Evolutionary conservation across 2,113 vertebrate species (phyloP).

Genomic region (Limanda limanda): DNA sequence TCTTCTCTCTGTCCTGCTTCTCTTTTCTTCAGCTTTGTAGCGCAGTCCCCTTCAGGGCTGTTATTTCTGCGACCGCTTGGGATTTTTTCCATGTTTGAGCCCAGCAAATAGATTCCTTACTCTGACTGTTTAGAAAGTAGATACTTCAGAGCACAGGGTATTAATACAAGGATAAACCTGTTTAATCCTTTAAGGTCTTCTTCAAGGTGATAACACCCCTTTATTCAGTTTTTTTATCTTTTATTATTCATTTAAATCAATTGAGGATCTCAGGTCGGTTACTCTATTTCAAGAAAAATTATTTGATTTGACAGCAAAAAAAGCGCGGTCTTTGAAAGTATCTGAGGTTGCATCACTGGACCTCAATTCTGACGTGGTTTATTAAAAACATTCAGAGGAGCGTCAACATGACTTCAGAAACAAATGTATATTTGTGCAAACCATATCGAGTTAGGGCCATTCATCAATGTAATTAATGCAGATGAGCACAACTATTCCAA

Average conservation of each 20-base stretch:
- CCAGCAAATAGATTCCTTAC: conserved; percentile 32
- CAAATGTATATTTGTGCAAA: conserved; percentile 18
- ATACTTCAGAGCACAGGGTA: conserved; percentile 15
- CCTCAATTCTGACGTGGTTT: background rate
- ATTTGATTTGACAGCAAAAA: conserved; percentile 2
- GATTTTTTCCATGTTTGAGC: conserved; percentile 49
- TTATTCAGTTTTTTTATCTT: conserved; percentile 13
- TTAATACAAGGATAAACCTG: conserved; percentile 45
- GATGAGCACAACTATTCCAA: conserved; percentile 33
- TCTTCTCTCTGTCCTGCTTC: conserved; percentile 44
- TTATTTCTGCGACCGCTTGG: conserved; percentile 48
- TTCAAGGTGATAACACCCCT: background rate
- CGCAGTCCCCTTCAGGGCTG: conserved; percentile 43
- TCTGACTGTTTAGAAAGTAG: conserved; percentile 36
- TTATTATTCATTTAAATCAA: background rate
- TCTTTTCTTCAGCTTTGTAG: conserved; percentile 51
- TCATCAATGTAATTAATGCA: conserved; percentile 43
- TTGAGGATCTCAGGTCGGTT: background rate
- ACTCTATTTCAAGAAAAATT: conserved; percentile 4
- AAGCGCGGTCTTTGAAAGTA: background rate
- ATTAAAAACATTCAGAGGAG: conserved; percentile 2
- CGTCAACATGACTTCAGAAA: background rate
- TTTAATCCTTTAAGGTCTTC: conserved; percentile 22
- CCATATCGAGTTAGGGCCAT: conserved; percentile 19
- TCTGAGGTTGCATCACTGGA: background rate